Evolutionary conservation across 2,113 vertebrate species (phyloP).

Genomic region (Hydrolagus affinis): DNA sequence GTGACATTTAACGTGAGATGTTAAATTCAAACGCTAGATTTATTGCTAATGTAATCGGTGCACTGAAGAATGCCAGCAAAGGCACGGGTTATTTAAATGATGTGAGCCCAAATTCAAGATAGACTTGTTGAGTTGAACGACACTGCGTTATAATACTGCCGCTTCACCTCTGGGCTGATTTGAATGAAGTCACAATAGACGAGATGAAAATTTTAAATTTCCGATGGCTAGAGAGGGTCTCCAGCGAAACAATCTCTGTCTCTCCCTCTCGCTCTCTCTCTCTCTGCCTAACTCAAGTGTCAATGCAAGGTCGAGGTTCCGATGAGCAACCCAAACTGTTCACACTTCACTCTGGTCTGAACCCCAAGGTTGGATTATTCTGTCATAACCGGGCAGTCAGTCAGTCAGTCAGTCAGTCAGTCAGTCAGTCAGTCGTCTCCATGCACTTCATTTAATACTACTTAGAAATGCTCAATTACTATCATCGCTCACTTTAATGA

Average conservation of each 20-base stretch:
- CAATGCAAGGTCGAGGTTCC: background rate
- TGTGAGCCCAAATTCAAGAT: too few species aligned
- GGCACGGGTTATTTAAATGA: too few species aligned
- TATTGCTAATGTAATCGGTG: too few species aligned
- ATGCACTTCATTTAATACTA: background rate
- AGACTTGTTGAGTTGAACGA: too few species aligned
- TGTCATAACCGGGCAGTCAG: background rate
- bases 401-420: background rate
- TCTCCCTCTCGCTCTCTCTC: background rate
- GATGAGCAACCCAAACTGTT: background rate
- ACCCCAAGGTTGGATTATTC: background rate
- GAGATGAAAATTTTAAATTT: too few species aligned
- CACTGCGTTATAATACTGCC: too few species aligned
- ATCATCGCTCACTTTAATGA: constrained; percentile 15
- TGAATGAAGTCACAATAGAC: too few species aligned
- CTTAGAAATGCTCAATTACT: constrained; percentile 25
- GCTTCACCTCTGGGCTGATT: too few species aligned
- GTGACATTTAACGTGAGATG: too few species aligned
- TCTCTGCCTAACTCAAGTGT: background rate
- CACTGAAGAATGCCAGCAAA: too few species aligned
- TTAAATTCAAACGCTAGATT: too few species aligned
- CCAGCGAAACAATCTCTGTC: background rate
- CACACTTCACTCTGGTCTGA: background rate
- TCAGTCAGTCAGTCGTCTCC: background rate
- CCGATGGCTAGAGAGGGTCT: too few species aligned